Evolutionary conservation across 2,797 vertebrate genomes (phyloP).

Genomic region (Cryptoprocta ferox): DNA sequence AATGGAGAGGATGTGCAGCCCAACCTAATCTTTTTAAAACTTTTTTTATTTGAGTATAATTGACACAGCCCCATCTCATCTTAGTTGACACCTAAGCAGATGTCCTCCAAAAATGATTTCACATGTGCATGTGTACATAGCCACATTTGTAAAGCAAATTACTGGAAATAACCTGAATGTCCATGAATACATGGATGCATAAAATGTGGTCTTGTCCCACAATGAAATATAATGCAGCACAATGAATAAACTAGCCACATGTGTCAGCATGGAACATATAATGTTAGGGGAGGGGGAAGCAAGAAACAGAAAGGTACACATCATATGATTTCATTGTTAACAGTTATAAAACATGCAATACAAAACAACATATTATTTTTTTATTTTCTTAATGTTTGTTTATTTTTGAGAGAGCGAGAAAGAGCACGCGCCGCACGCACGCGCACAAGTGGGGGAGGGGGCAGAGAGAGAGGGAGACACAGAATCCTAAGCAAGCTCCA

Average conservation of each 20-base stretch:
- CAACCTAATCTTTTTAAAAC: neutral
- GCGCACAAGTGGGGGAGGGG: too few relatives aligned
- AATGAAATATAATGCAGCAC: neutral
- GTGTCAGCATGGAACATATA: neutral
- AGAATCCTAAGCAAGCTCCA: too few relatives aligned
- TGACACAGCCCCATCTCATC: too few relatives aligned
- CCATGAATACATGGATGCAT: neutral
- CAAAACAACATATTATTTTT: too few relatives aligned
- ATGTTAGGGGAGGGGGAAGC: neutral
- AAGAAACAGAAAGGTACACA: neutral
- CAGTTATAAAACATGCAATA: neutral
- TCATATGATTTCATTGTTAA: neutral
- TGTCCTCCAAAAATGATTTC: neutral
- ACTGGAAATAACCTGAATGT: neutral
- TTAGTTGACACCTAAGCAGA: neutral
- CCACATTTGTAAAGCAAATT: constrained; percentile 15
- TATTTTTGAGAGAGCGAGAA: too few relatives aligned
- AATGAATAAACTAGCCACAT: neutral
- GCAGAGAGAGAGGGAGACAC: too few relatives aligned
- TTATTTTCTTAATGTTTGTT: too few relatives aligned
- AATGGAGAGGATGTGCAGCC: neutral
- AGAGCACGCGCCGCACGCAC: too few relatives aligned
- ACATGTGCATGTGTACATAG: neutral
- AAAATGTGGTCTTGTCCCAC: neutral
- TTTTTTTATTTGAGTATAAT: too few relatives aligned